Evolutionary conservation across 2,797 vertebrate genomes (phyloP), one percentile per base, ranked within the genome.

Genomic region (Pygocentrus nattereri): DNA sequence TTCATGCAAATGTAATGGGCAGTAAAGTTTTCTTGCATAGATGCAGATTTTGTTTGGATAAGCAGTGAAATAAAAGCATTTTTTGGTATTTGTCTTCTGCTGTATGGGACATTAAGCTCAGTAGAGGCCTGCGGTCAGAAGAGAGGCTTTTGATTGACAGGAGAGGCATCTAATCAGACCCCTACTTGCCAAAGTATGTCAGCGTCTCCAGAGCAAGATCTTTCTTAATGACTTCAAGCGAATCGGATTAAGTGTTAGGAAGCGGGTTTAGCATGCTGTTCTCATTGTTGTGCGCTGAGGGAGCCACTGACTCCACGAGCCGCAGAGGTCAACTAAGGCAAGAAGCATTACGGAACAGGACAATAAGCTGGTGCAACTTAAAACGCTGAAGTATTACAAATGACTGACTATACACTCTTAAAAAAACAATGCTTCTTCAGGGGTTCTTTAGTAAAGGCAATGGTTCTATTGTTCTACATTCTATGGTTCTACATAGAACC

Each of bases 241-340:
- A 80, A 77, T 85, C 78, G 75, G 86, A 88, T 85, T 82, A 88
- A 79, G 76, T 82, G 80, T 82, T 83, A 41, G 64, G 70, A 78
- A 81, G 71, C 23, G 77, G 74, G 54, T 83, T 84, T 83, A 79
- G 44, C 50, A 34, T 68, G 38, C 71, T 72, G 38, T 83, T 74
- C 62, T 77, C 13, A 34, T 67, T 49, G 64, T 31, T 23, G 54
- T 59, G 58, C 16, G 4, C 8, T 47, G 27, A 64, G 27, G 16
- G 62, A 34, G 62, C 27, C 31, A 73, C 18, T 41, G 83, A 68
- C 84, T 27, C 69, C 27, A 6, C 25, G 49, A 50, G 25, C 44
- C 50, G 50, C 54, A 3, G n/a, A 72, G 56, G 50, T 81, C 34
- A 80, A 27, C 52, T 1, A 2, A 18, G 74, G 49, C 11, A 73